Evolutionary conservation across 2,888 invertebrate genomes (phyloP).

Genomic region (Papilio protenor): DNA sequence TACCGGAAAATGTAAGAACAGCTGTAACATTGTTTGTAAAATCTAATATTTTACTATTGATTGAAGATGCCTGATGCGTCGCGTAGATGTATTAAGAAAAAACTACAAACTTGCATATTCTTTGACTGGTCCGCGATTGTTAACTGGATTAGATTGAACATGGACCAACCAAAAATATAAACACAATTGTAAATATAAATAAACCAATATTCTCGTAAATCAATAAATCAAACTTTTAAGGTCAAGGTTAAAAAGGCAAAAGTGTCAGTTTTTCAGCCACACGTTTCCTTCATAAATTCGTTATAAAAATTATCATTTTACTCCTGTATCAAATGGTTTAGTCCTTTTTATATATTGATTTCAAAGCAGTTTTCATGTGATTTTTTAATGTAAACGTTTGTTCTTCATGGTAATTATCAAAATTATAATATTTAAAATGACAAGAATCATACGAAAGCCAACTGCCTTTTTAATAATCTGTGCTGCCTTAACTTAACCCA

Average conservation of each 20-base stretch:
- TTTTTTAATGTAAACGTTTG: neutral
- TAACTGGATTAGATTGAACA: neutral
- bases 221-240: neutral
- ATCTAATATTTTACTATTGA: neutral
- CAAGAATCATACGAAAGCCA: neutral
- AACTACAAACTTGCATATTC: neutral
- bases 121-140: neutral
- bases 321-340: neutral
- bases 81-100: neutral
- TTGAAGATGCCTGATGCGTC: neutral
- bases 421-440: neutral
- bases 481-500: conserved; percentile 39
- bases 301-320: neutral
- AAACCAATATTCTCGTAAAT: neutral
- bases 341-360: neutral
- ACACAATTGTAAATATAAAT: neutral
- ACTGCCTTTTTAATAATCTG: conserved; percentile 26
- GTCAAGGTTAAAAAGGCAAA: neutral
- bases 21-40: neutral
- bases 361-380: neutral
- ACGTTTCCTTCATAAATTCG: neutral
- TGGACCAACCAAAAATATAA: neutral
- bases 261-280: neutral
- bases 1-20: conserved; percentile 29
- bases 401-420: neutral